Evolutionary conservation across 2,888 invertebrate species (phyloP), one percentile per base, ranked within the genome.

Genomic region (Pemphredon lugubris): DNA sequence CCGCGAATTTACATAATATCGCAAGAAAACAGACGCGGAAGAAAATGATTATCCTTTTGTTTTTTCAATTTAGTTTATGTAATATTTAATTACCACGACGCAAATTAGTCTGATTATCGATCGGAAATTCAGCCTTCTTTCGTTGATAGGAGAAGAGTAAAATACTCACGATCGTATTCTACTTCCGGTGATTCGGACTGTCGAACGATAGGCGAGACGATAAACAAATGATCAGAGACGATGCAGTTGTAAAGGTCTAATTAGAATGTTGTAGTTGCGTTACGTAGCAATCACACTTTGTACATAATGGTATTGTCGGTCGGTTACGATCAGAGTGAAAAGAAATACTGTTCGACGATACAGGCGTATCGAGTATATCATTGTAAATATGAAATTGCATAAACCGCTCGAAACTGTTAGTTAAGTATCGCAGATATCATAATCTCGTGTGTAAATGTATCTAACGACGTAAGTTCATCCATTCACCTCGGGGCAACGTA

Each of bases 391-490:
- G 20, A 63, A 55, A 55, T 39, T 21, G 14, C 47, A 16, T 30
- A 30, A 6, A 5, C 4, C 11, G 34, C n/a, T 34, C 40, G n/a
- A n/a, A n/a, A n/a, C n/a, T n/a, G 13, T 64, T 30, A 21, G 20
- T 37, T 45, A 44, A 60, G 51, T 23, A 26, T 51, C 44, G 42
- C 23, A 58, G 13, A 26, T 7, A n/a, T 37, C 1, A 14, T 44
- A 65, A 60, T 45, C 45, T 61, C 21, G 45, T 45, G 53, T 66
- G 58, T 61, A 66, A 66, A 61, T 66, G 61, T 61, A 21, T 53
- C 37, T 39, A 45, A 14, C 65, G 42, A n/a, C n/a, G 50, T 47
- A 51, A 37, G 45, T 60, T 9, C 51, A n/a, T 65, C 37, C 51
- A 50, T 14, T 45, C 4, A 23, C 13, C 11, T 21, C 9, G n/a